Conservation (phyloP, 23 tunicate species). For the Ciona savignyi region DNA sequence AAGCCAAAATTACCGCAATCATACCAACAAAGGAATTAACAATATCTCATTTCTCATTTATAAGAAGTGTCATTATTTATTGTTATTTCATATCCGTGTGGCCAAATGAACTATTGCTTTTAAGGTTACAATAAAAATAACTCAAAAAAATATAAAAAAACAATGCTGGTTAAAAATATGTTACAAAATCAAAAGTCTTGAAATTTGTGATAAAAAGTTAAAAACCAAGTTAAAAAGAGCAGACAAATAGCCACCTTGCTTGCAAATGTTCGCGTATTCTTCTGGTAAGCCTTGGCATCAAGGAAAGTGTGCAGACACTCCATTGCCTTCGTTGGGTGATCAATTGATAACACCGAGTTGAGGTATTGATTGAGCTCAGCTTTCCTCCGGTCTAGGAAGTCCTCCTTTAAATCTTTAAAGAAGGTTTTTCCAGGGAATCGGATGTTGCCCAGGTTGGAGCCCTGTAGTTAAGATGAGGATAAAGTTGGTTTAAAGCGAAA, state of each 20-base stretch:
- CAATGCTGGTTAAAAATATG: too few species aligned
- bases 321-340: constrained; percentile 51
- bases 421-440: constrained; percentile 74
- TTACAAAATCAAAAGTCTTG: too few species aligned
- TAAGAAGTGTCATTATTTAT: too few species aligned
- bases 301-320: constrained; percentile 82
- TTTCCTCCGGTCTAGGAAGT: constrained; percentile 69
- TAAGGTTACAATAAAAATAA: too few species aligned
- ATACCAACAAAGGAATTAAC: neutral
- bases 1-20: neutral
- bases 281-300: constrained; percentile 88
- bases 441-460: constrained; percentile 56
- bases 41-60: too few species aligned
- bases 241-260: constrained; percentile 32
- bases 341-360: constrained; percentile 23
- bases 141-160: too few species aligned
- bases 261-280: constrained; percentile 59
- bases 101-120: too few species aligned
- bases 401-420: constrained; percentile 84
- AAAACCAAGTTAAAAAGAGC: neutral
- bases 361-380: constrained; percentile 65
- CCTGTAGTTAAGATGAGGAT: constrained; percentile 22
- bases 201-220: too few species aligned
- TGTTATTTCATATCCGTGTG: too few species aligned
- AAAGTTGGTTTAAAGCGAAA: too few species aligned